These are phyloP conservation scores for Xenentodon cancila DNA, from an alignment of 2,797 vertebrate species.

Conservation along the genomic window DNA sequence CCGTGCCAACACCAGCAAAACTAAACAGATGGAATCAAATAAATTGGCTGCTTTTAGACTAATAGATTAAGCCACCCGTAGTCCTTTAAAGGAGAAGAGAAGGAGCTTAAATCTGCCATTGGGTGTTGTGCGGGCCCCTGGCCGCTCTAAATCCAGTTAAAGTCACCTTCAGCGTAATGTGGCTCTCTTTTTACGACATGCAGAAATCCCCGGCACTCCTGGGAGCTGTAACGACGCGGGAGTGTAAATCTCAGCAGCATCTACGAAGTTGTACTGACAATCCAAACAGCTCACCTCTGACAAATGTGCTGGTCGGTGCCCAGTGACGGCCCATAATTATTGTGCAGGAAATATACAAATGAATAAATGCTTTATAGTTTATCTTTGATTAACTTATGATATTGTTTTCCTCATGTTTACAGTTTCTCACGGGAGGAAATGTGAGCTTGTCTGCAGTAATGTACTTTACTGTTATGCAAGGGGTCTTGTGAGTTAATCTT, in stretches of 20 bases:
- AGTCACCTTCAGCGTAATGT: constrained; percentile 87
- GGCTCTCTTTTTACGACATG: constrained; percentile 79
- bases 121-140: constrained; percentile 61
- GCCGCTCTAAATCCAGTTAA: constrained; percentile 84
- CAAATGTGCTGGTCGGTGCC: constrained; percentile 65
- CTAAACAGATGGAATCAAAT: constrained; percentile 85
- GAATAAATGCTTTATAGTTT: constrained; percentile 53
- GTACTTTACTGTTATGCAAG: constrained; percentile 29
- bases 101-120: constrained; percentile 81
- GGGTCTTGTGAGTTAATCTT: constrained; percentile 27
- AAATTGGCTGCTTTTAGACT: constrained; percentile 84
- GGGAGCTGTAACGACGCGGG: constrained; percentile 73
- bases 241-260: constrained; percentile 82
- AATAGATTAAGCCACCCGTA: constrained; percentile 80
- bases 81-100: constrained; percentile 75
- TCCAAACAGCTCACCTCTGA: constrained; percentile 72
- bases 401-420: constrained; percentile 27
- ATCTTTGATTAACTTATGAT: constrained; percentile 54
- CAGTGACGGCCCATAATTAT: constrained; percentile 73
- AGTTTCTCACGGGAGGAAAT: constrained; percentile 22
- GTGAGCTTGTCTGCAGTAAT: constrained; percentile 24
- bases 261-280: constrained; percentile 77
- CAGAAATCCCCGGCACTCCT: constrained; percentile 74
- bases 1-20: constrained; percentile 73
- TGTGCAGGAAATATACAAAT: constrained; percentile 63